Evolutionary conservation across 1,140 invertebrate species (phyloP), one percentile per base, ranked within the genome.

Genomic region (Ceratosolen fusciceps): DNA sequence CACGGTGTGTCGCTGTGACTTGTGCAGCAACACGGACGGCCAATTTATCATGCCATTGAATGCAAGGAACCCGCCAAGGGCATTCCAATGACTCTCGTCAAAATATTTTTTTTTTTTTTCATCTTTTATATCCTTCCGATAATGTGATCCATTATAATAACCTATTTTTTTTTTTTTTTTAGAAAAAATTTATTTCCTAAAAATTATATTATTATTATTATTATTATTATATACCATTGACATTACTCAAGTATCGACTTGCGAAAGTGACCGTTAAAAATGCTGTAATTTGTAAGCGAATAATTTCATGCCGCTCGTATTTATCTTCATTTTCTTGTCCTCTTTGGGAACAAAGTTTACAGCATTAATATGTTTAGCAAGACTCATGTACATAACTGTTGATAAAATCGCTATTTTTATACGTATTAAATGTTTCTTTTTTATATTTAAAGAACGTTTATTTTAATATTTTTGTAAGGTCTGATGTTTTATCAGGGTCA

Each of bases 341-440:
- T 4, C 56, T 34, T 58, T 31, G 47, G n/a, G 12, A 68, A 75
- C 19, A 75, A 37, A 56, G 67, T 67, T 31, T 62, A 56, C 58
- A 49, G 47, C 0, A 49, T 62, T 43, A 29, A 68, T 68, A 37
- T 79, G 68, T 43, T 68, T 56, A 68, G 56, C 10, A 29, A 68
- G 68, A 74, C n/a, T 79, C 21, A 74, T 79, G 73, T 75, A 80
- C 75, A 80, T 75, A 79, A 77, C 26, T 76, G 73, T 80, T 80
- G 67, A 80, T 80, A 77, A 76, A 80, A 24, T 76, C 19, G 62
- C 31, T 80, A 80, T 80, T 80, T 80, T 80, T 80, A 73, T 80
- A 80, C 65, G n/a, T 49, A 77, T 75, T 71, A 80, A 80, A 75
- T 37, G 56, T 74, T 37, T 58, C 8, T 70, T n/a, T n/a, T n/a